Base-by-base conservation (phyloP, 2,113 vertebrate genomes). In the Pseudolaguvia tuberculata region DNA sequence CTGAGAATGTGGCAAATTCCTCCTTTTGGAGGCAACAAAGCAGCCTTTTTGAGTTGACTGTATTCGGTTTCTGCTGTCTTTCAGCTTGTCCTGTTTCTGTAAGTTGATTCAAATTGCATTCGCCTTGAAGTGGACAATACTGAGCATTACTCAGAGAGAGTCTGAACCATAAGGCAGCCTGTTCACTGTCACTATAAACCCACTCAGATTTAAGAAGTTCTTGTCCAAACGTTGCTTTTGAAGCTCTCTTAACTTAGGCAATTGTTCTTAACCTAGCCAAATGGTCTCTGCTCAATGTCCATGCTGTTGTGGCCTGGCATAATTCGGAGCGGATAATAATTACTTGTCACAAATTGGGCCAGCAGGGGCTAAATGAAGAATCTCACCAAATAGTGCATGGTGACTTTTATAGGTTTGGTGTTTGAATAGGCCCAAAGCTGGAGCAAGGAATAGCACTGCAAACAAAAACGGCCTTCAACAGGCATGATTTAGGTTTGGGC, bases 1-100 rank as follows among this genome's bases (percentile, higher is more conserved):
- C 80, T 78, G 81, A 83, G 86, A 83, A 84, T 75, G 70, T 75
- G 81, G 78, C 77, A 81, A 25, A 84, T 86, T 83, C 84, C 70
- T 70, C 68, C 69, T 73, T 78, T 81, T 82, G 81, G 79, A 29
- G 47, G 80, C 25, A 42, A 85, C 80, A 82, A 86, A 84, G 82
- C 81, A 4, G 1, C 73, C 79, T 70, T 76, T 65, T 81, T 58
- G 75, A 80, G 80, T 72, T 61, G 69, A 78, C 77, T 73, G 81
- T 82, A 81, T 85, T 80, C 63, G 72, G 80, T 87, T 87, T 85
- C 80, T 25, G 4, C 29, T n/a, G 47, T 56, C 73, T 65, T 81
- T 83, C 76, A 71, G 29, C 69, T 39, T 53, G 61, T 18, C 47
- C 27, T 77, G 67, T 75, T 25, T 70, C 74, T 80, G 75, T 79